Conservation (phyloP, 2,113 vertebrate species). For the Gallinago undulata region DNA sequence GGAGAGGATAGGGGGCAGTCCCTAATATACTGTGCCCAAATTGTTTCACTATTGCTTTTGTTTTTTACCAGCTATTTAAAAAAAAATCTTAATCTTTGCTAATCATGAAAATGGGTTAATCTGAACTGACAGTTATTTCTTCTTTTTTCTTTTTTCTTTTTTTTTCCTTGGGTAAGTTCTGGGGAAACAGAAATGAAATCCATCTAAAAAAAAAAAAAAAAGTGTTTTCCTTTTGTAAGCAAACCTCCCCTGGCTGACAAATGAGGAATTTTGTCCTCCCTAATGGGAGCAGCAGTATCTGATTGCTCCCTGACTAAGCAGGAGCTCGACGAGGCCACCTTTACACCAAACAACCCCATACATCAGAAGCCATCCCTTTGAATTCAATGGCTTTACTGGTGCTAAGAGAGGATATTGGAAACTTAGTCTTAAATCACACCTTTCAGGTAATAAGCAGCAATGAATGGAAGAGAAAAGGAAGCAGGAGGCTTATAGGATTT, state of each 20-base stretch:
- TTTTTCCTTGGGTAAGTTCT: neutral
- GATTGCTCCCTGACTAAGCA: neutral
- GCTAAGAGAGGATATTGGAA: constrained; percentile 7
- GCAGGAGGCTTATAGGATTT: constrained; percentile 20
- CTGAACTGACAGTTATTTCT: neutral
- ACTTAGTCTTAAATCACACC: constrained; percentile 12
- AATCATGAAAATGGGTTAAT: neutral
- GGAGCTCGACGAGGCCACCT: neutral
- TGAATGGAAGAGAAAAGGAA: constrained; percentile 23
- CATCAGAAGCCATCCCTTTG: neutral
- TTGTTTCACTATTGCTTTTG: neutral
- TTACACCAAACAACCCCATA: neutral
- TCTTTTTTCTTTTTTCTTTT: neutral
- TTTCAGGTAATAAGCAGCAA: constrained; percentile 36
- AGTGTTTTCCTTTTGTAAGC: neutral
- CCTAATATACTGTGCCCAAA: neutral
- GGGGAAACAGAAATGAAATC: neutral
- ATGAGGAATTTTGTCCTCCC: neutral
- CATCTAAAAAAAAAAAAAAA: neutral
- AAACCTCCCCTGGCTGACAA: neutral
- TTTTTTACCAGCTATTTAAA: neutral
- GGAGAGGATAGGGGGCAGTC: neutral
- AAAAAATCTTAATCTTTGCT: neutral
- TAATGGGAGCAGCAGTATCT: neutral
- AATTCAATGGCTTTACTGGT: neutral